Base-by-base conservation (phyloP, 2,888 invertebrate genomes). In the Rhimphoctona megacephalus region DNA sequence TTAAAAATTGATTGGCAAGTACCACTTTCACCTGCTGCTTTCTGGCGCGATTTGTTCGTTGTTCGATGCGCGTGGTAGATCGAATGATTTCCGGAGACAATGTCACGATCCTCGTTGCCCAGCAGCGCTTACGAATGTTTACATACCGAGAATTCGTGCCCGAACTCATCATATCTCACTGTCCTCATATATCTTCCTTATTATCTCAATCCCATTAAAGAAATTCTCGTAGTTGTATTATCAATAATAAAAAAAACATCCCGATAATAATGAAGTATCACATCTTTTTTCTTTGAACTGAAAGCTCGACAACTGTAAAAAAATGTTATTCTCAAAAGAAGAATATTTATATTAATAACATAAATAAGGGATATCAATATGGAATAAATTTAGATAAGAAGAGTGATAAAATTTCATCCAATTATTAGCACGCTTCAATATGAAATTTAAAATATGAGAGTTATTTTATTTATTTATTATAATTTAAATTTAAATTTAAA, bases 71-170 rank as follows among this genome's bases (percentile, higher is more conserved):
- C 43, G 36, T 66, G 33, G 49, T 14, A 9, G n/a, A 8, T 7
- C 74, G 36, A 61, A 72, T 36, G 57, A 67, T 79, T 73, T 76
- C 39, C 30, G 54, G 54, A 4, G 73, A 69, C 69, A 64, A 22
- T 76, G 67, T 43, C 49, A 79, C 66, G 36, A 30, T 70, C 74
- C 52, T 76, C 64, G 76, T 72, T 81, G 70, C 46, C 43, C 49
- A 39, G 57, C 14, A 57, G 14, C 57, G 25, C 49, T 22, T 52
- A 70, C 80, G 76, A 64, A n/a, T 84, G 66, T 85, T 81, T 76
- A 72, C 77, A 77, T 57, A 81, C 54, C 81, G 69, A 22, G 67
- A 61, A 69, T 52, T 30, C 39, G 39, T 49, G 46, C 4, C 49
- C 49, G 19, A 49, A 49, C 83, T 33, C 72, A 9, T 25, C 57